These are phyloP conservation scores for Phoenicopterus ruber DNA, from an alignment of 2,113 vertebrate species.

Conservation along the genomic window DNA sequence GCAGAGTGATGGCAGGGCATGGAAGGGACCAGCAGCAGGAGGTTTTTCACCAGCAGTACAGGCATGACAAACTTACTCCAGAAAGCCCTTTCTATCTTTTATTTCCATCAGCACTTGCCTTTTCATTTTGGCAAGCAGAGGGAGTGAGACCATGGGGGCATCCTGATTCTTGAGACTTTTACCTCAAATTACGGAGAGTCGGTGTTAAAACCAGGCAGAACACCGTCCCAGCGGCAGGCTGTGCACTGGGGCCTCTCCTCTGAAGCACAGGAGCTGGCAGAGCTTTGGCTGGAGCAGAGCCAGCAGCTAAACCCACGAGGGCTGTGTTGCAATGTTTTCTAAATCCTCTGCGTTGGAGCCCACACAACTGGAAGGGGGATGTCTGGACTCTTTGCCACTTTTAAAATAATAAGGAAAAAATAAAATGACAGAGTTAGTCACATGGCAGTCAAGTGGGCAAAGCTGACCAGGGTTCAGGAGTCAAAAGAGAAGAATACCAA, in stretches of 20 bases:
- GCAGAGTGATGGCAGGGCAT: background rate
- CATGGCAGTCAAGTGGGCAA: rapidly evolving
- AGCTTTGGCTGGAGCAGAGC: background rate
- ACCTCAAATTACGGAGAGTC: background rate
- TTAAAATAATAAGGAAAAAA: background rate
- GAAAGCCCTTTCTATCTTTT: background rate
- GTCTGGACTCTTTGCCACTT: background rate
- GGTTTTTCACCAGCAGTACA: background rate
- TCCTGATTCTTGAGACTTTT: background rate
- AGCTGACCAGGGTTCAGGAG: background rate
- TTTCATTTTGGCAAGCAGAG: background rate
- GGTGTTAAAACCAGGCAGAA: background rate
- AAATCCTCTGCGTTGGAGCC: background rate
- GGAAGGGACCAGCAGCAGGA: background rate
- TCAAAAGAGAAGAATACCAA: background rate
- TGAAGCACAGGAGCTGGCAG: background rate
- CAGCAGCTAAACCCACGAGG: background rate
- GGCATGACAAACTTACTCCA: background rate
- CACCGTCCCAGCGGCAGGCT: background rate
- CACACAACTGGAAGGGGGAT: background rate
- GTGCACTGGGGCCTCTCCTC: background rate
- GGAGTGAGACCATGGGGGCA: background rate
- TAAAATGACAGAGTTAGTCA: background rate
- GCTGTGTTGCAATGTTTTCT: background rate
- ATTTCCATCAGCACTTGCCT: background rate